Conservation (phyloP, 2,797 vertebrate species). For the Phrynocephalus forsythii region DNA sequence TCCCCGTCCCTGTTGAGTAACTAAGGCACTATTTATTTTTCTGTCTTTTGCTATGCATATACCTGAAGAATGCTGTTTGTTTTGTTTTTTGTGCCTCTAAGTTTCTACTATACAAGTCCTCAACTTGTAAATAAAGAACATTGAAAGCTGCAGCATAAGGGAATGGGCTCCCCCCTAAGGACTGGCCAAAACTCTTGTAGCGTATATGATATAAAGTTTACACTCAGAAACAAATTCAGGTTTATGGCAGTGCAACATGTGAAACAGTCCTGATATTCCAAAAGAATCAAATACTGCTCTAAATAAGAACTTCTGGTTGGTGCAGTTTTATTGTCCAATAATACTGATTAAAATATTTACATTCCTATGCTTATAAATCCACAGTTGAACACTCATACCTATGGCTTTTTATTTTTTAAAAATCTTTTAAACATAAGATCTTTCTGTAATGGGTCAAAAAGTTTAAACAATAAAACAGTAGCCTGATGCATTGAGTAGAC, state of each 20-base stretch:
- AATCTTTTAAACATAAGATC: conserved; percentile 71
- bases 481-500: conserved; percentile 74
- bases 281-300: conserved; percentile 75
- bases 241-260: background rate
- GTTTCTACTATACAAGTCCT: no score
- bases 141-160: background rate
- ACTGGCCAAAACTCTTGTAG: background rate
- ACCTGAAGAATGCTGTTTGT: no score
- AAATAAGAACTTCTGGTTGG: conserved; percentile 65
- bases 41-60: no score
- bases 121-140: no score
- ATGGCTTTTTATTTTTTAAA: conserved; percentile 77
- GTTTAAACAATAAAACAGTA: conserved; percentile 72
- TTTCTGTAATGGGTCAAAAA: conserved; percentile 73
- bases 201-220: background rate
- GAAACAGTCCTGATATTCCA: conserved; percentile 16
- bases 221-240: background rate
- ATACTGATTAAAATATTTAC: conserved; percentile 83
- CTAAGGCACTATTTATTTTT: no score
- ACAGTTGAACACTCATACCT: conserved; percentile 78
- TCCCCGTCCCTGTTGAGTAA: no score
- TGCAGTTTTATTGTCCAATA: conserved; percentile 82
- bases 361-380: conserved; percentile 75
- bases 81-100: no score
- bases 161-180: background rate